Base-by-base conservation (phyloP, 1,140 invertebrate species). In the Bathynomus jamesi region DNA sequence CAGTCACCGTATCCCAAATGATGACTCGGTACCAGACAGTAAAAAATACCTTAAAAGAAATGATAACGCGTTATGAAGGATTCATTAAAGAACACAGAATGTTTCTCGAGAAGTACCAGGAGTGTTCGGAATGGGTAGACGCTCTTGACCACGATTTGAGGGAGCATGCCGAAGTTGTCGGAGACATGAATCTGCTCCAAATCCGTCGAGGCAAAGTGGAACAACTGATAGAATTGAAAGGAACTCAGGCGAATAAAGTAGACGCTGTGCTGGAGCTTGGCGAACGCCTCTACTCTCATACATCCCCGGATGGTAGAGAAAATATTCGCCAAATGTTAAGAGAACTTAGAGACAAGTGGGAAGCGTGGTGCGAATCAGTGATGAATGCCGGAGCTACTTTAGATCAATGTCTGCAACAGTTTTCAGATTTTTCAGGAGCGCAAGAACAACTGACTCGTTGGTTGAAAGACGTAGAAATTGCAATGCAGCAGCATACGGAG, bases 361-460 rank as follows among this genome's bases (percentile, higher is more conserved):
- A 96, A 78, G 87, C 87, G 62, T 90, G 95, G 75, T 89, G 89
- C 1, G 94, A 96, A 75, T 89, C 90, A 78, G 83, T 95, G 46
- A 91, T 92, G 80, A 85, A 84, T 61, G 87, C 89, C 4, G 88
- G 87, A 27, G 89, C 91, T 66, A 91, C 91, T 80, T 83, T 96
- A 24, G 94, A 97, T 80, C 89, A 93, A 68, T 96, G 93, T 80
- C 83, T 96, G 0, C 85, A 90, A 75, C 91, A 95, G 79, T 93
- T 95, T 78, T 90, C 90, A n/a, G 92, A 95, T 77, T 92, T 96
- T 80, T 89, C 89, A 60, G 81, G 91, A 72, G 88, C 91, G 28
- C 90, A 96, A 84, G 94, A 96, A 80, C 91, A 96, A 81, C 82
- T 97, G 17, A 94, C 92, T 0, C 91, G 92, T 80, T 98, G 95